phyloP scores from a whole-genome alignment of 2,113 vertebrate species.

The Platysteira castanea region DNA sequence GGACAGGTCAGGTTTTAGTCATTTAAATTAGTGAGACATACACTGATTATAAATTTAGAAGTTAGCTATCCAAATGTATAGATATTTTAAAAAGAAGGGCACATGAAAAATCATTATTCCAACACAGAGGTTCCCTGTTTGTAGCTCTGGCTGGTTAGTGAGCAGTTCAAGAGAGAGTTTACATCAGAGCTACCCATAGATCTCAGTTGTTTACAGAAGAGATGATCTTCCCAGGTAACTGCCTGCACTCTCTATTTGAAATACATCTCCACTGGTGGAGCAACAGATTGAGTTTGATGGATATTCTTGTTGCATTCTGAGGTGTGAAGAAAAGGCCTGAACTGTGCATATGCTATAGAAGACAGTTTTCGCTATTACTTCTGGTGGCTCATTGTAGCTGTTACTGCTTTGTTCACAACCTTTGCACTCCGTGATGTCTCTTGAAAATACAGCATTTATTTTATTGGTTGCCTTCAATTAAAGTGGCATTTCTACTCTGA shows the following conservation, averaged over 20 bases:
- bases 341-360: conserved; percentile 72
- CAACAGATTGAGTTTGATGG: conserved; percentile 74
- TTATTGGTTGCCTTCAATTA: conserved; percentile 48
- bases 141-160: background rate
- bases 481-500: conserved; percentile 25
- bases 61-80: background rate
- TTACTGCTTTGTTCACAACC: conserved; percentile 69
- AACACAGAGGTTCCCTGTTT: background rate
- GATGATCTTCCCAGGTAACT: conserved; percentile 58
- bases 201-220: background rate
- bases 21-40: background rate
- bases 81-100: background rate
- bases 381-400: conserved; percentile 70
- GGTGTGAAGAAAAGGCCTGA: conserved; percentile 76
- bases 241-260: conserved; percentile 29
- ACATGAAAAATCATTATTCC: background rate
- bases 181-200: background rate
- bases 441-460: conserved; percentile 51
- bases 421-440: conserved; percentile 64
- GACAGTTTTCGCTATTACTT: conserved; percentile 71
- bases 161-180: conserved; percentile 32
- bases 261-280: conserved; percentile 58
- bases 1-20: background rate
- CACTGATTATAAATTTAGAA: background rate
- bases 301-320: conserved; percentile 70